Evolutionary conservation across 2,113 vertebrate species (phyloP).

Genomic region (Caranx melampygus): DNA sequence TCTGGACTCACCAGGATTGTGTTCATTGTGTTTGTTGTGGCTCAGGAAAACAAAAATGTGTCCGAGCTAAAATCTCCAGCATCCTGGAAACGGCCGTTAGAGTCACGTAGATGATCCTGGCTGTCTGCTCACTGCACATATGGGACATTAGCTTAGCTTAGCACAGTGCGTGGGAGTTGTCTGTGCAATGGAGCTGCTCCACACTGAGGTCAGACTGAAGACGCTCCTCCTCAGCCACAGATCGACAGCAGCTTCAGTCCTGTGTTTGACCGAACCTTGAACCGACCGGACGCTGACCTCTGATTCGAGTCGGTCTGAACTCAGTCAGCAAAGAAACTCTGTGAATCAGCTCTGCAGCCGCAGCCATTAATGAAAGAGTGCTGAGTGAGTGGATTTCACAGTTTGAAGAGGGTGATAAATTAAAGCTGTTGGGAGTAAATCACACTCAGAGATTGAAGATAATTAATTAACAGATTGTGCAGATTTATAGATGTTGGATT

Average conservation of each 20-base stretch:
- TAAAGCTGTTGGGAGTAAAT: background rate
- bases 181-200: conserved; percentile 11
- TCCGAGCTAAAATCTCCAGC: too few species aligned
- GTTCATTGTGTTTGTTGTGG: conserved; percentile 1
- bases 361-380: background rate
- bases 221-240: conserved; percentile 21
- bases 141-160: conserved; percentile 10
- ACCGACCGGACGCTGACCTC: conserved; percentile 12
- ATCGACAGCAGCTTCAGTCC: background rate
- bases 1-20: too few species aligned
- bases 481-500: too few species aligned
- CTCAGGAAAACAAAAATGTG: background rate
- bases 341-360: background rate
- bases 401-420: background rate
- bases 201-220: conserved; percentile 23
- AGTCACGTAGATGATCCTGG: conserved; percentile 2
- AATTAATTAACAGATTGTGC: background rate
- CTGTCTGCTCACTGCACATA: conserved; percentile 2
- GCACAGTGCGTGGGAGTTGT: conserved; percentile 16
- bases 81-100: background rate
- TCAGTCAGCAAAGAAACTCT: background rate
- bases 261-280: conserved; percentile 27
- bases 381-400: background rate
- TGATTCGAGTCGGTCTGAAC: conserved; percentile 5
- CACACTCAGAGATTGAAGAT: background rate